Evolutionary conservation across 1,140 invertebrate genomes (phyloP).

Genomic region (Radopholus similis): DNA sequence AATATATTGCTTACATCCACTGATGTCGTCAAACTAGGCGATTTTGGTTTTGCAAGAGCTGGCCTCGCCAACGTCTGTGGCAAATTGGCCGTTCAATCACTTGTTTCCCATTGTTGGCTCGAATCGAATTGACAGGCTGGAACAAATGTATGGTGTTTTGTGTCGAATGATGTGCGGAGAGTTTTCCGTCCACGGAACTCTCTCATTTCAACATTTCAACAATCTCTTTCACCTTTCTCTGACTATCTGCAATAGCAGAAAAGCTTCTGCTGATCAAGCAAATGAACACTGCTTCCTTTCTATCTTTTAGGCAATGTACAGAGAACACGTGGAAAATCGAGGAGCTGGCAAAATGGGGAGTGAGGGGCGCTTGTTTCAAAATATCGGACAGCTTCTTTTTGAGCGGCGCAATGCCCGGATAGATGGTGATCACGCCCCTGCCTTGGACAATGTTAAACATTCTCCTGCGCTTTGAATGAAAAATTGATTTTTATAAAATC

Average conservation of each 20-base stretch:
- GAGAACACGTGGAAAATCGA: too few relatives aligned
- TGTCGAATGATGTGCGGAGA: not conserved
- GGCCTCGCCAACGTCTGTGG: too few relatives aligned
- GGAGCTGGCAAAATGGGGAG: not conserved
- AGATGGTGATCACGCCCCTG: not conserved
- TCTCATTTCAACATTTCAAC: too few relatives aligned
- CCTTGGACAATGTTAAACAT: not conserved
- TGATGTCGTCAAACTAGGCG: constrained; percentile 91
- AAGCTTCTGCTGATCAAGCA: not conserved
- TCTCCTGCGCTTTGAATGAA: not conserved
- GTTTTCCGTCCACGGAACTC: too few relatives aligned
- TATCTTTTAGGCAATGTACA: too few relatives aligned
- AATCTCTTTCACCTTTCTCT: too few relatives aligned
- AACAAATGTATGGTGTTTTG: not conserved
- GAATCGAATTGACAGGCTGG: not conserved
- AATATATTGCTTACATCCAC: constrained; percentile 92
- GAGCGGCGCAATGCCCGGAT: not conserved
- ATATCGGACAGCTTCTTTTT: too few relatives aligned
- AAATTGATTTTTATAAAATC: too few relatives aligned
- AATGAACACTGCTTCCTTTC: not conserved
- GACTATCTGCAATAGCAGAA: not conserved
- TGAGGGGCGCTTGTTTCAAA: not conserved
- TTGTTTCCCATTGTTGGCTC: too few relatives aligned
- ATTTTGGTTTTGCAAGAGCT: constrained; percentile 98
- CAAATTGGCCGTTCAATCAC: too few relatives aligned